Conservation (phyloP, 2,888 invertebrate species). For the Coleophora deauratella region DNA sequence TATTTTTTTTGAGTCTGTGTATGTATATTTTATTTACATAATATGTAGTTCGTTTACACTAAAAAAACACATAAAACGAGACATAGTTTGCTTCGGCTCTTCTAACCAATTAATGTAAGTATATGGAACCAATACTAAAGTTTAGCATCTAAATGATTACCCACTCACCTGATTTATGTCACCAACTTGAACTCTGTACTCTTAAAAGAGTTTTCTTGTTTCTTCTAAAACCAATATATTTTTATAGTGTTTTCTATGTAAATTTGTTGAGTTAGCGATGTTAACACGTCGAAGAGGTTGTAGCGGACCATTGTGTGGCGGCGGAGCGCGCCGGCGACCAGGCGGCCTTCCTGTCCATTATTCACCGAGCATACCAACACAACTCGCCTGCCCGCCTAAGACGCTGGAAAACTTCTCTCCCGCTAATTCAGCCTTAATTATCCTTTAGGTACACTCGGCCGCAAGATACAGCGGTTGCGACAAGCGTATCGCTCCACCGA, state of each 20-base stretch:
- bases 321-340: constrained; percentile 17
- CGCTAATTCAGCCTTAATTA: constrained; percentile 51
- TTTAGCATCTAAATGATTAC: too few relatives aligned
- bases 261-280: constrained; percentile 33
- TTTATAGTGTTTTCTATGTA: constrained; percentile 40
- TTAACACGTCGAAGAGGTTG: constrained; percentile 31
- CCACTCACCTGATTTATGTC: constrained; percentile 39
- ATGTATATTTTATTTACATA: too few relatives aligned
- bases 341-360: constrained; percentile 20
- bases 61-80: too few relatives aligned
- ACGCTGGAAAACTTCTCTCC: constrained; percentile 32
- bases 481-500: constrained; percentile 61
- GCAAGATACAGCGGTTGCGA: constrained; percentile 44
- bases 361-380: constrained; percentile 16
- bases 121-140: too few relatives aligned
- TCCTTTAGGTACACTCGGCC: constrained; percentile 40
- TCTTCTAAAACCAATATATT: constrained; percentile 30
- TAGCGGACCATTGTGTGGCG: constrained; percentile 30
- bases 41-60: too few relatives aligned
- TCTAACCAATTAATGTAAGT: too few relatives aligned
- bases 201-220: constrained; percentile 28
- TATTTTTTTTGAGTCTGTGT: too few relatives aligned
- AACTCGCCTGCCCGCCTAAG: constrained; percentile 20
- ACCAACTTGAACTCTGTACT: constrained; percentile 13
- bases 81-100: too few relatives aligned